These are phyloP conservation scores for Tympanoctomys barrerae DNA, from an alignment of 2,797 vertebrate species.

Conservation along the genomic window DNA sequence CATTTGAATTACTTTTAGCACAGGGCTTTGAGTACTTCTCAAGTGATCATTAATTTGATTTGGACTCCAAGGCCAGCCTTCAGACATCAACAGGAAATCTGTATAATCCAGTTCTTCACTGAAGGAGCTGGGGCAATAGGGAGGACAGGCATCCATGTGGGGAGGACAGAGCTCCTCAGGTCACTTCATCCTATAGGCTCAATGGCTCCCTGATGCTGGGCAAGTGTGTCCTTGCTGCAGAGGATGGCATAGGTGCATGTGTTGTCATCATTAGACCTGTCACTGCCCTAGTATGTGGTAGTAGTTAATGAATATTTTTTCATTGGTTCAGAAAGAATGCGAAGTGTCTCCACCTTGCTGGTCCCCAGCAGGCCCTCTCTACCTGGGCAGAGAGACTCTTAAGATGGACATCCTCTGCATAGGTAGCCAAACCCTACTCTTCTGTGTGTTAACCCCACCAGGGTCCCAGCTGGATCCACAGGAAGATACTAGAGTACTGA, in stretches of 20 bases:
- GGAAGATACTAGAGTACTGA: conserved; percentile 31
- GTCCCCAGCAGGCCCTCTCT: neutral
- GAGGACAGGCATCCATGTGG: accelerated
- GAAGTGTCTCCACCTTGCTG: neutral
- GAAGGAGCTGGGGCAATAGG: neutral
- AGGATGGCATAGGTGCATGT: neutral
- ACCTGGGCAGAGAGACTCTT: neutral
- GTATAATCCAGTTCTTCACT: neutral
- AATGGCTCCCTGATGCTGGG: neutral
- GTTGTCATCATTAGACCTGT: neutral
- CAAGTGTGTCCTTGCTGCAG: neutral
- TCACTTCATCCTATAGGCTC: neutral
- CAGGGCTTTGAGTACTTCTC: neutral
- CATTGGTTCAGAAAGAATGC: neutral
- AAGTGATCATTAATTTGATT: neutral
- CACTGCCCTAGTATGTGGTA: neutral
- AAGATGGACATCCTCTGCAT: neutral
- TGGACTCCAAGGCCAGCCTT: neutral
- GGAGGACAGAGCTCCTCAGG: neutral
- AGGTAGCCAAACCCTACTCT: neutral
- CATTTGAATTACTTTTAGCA: conserved; percentile 15
- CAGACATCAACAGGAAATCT: neutral
- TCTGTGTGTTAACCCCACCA: neutral
- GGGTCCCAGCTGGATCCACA: neutral
- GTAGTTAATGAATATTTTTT: neutral